Evolutionary conservation across 2,797 vertebrate genomes (phyloP), one percentile per base, ranked within the genome.

Genomic region (Adrianichthys oophorus): DNA sequence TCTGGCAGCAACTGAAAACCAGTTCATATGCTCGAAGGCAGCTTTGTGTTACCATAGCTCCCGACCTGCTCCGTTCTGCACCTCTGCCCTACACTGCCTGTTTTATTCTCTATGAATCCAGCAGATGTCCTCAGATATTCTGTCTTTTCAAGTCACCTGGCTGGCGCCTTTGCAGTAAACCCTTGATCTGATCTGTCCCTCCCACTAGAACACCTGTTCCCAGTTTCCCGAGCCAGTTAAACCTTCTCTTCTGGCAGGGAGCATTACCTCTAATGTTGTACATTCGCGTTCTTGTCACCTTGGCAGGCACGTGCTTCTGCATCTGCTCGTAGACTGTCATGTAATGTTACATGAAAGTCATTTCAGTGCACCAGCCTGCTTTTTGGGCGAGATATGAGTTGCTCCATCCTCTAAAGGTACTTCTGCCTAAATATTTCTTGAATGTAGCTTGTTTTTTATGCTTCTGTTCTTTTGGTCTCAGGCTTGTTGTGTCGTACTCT

Each of bases 121-220:
- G 43, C 59, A 67, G 59, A 50, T 21, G 32, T 55, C 59, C 43
- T 58, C 41, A 49, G 66, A 42, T 41, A 37, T 47, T 62, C 21
- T 56, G 23, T 62, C 52, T 45, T 40, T 48, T 43, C 18, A 15
- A 37, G 15, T 52, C 41, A 23, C 26, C 32, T 59, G 41, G 19
- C 49, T 50, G 23, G 19, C 15, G 45, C 21, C 19, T 17, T 32
- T 42, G 0, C 0, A 52, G 15, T 56, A 48, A 48, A 61, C 62
- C 43, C 46, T 26, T 53, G 40, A 49, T 49, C 50, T 7, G 23
- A 48, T 62, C 49, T 46, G 17, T 41, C 23, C 59, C n/a, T 5
- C 50, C 50, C n/a, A 59, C 45, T 59, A 46, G 40, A 41, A 44
- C 51, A 59, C 46, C 55, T 59, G 55, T 62, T 62, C 42, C 48